These are phyloP conservation scores for Patagioenas fasciata DNA, from an alignment of 2,113 vertebrate species.

Conservation along the genomic window DNA sequence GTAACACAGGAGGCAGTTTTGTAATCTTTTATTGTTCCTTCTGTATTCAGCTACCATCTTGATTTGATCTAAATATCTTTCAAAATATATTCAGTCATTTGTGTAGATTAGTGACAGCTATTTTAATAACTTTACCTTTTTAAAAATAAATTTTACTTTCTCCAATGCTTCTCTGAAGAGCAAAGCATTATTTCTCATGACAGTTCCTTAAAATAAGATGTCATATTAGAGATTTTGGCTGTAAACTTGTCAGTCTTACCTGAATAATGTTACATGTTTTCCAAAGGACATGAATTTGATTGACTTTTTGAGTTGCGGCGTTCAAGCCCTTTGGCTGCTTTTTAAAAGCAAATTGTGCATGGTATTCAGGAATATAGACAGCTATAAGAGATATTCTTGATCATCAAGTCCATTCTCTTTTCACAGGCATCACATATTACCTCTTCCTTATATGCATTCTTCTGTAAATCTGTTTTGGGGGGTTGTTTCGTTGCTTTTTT, in stretches of 20 bases:
- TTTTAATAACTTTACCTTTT: not conserved
- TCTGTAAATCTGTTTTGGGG: not conserved
- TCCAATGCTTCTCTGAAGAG: not conserved
- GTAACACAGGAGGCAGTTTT: not conserved
- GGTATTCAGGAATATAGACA: not conserved
- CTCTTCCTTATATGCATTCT: not conserved
- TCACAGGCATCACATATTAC: not conserved
- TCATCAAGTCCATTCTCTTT: not conserved
- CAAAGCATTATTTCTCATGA: not conserved
- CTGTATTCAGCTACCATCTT: not conserved
- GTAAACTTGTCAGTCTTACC: not conserved
- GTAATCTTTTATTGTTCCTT: not conserved
- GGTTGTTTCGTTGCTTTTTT: not conserved
- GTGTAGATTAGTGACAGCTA: not conserved
- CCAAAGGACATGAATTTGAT: not conserved
- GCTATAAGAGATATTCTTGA: not conserved
- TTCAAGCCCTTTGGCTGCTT: not conserved
- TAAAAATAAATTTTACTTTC: not conserved
- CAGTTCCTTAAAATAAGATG: not conserved
- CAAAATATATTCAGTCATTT: not conserved
- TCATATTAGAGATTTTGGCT: not conserved
- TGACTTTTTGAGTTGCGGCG: not conserved
- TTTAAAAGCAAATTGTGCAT: not conserved
- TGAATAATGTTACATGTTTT: not conserved
- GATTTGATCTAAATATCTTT: not conserved